A percentile compares a stretch with the other conserved stretches of the same genome.
These are phyloP conservation scores for Scalopus aquaticus DNA, from an alignment of 2,113 vertebrate species.

Conservation along the genomic window DNA sequence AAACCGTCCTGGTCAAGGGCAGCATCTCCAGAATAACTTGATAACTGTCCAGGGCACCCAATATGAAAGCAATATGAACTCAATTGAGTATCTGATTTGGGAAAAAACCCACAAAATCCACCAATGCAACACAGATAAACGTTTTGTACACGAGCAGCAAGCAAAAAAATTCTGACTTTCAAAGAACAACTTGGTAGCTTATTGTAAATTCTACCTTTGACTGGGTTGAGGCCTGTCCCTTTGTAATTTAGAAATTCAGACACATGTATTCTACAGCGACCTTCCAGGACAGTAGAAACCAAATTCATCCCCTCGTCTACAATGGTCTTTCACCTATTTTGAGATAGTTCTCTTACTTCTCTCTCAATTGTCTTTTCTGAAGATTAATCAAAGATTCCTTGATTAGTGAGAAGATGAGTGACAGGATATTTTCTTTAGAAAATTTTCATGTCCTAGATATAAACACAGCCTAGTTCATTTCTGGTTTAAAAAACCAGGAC, in stretches of 20 bases:
- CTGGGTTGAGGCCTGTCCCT: not conserved
- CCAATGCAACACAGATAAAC: not conserved
- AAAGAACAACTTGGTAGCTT: not conserved
- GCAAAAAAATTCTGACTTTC: not conserved
- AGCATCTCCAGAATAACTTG: not conserved
- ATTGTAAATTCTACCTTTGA: not conserved
- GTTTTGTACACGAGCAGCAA: not conserved
- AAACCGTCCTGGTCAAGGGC: not conserved
- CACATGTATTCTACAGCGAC: not conserved
- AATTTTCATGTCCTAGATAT: conserved; percentile 9
- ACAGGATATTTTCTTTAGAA: conserved; percentile 50
- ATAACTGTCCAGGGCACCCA: not conserved
- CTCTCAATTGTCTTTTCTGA: conserved; percentile 22
- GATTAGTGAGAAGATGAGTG: conserved; percentile 34
- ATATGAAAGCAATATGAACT: conserved; percentile 18
- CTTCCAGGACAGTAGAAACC: conserved; percentile 29
- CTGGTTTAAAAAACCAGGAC: conserved; percentile 62
- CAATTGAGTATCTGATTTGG: not conserved
- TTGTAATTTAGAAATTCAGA: not conserved
- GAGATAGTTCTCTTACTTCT: conserved; percentile 7
- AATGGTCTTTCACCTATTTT: not conserved
- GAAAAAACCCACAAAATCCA: not conserved
- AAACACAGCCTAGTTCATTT: conserved; percentile 5
- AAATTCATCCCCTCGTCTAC: not conserved
- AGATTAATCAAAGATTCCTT: conserved; percentile 42